phyloP scores from a whole-genome alignment of 2,888 invertebrate species.

The Itoplectis maculator region DNA sequence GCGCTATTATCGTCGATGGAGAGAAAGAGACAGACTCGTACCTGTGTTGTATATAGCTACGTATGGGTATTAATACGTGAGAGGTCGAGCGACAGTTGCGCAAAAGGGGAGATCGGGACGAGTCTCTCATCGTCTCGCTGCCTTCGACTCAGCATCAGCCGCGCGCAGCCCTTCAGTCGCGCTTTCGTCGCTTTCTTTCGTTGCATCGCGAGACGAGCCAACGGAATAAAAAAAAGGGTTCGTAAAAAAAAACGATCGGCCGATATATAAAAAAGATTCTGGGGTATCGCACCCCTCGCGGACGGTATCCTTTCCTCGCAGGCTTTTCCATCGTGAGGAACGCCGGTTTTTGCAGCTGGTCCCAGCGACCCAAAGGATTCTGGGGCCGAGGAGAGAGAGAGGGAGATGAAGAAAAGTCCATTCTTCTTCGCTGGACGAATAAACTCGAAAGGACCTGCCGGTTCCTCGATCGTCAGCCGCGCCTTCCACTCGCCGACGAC shows the following conservation, averaged over 20 bases:
- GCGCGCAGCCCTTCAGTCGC: no score
- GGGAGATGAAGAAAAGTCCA: conserved; percentile 67
- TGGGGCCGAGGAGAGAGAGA: conserved; percentile 62
- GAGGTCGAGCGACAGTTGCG: conserved; percentile 79
- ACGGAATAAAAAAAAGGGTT: conserved; percentile 81
- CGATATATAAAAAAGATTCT: conserved; percentile 81
- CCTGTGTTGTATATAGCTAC: conserved; percentile 37
- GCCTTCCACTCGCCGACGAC: no score
- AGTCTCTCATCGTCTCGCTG: conserved; percentile 61
- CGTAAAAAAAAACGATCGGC: conserved; percentile 84
- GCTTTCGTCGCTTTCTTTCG: conserved; percentile 49
- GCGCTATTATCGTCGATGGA: conserved; percentile 26
- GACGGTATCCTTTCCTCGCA: conserved; percentile 79
- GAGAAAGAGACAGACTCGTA: conserved; percentile 28
- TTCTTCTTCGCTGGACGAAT: conserved; percentile 83
- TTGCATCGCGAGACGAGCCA: conserved; percentile 70
- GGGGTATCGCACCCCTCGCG: conserved; percentile 70
- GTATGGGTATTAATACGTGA: conserved; percentile 59
- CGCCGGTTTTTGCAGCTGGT: conserved; percentile 83
- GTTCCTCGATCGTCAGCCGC: conserved; percentile 54
- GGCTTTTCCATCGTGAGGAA: conserved; percentile 43
- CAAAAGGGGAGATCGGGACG: conserved; percentile 74
- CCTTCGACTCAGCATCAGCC: conserved; percentile 10
- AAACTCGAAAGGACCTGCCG: conserved; percentile 83
- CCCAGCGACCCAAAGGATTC: conserved; percentile 79